Conservation (phyloP, 1,140 invertebrate species). For the Zaprionus vittiger region DNA sequence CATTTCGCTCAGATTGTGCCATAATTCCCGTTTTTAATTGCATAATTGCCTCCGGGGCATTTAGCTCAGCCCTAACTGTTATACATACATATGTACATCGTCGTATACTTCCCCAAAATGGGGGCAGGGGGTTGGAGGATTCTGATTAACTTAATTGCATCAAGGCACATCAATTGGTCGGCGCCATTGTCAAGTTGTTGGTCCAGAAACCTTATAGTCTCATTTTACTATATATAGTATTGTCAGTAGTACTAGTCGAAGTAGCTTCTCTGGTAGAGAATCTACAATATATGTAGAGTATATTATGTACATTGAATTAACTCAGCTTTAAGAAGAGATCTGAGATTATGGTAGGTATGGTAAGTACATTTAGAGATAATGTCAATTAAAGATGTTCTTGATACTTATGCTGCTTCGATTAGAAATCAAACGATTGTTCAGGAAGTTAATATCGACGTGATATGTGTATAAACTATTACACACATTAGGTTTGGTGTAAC, state of each 20-base stretch:
- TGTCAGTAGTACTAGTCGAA: not conserved
- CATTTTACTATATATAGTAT: not conserved
- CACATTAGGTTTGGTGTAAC: too few relatives aligned
- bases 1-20: not conserved
- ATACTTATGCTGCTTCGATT: too few relatives aligned
- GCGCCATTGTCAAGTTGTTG: slow-evolving; percentile 3
- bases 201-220: not conserved
- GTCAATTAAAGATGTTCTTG: too few relatives aligned
- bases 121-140: not conserved
- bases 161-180: slow-evolving; percentile 14
- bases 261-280: too few relatives aligned
- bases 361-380: not conserved
- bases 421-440: too few relatives aligned
- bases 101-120: not conserved
- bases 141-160: slow-evolving; percentile 42
- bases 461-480: too few relatives aligned
- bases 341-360: not conserved
- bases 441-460: too few relatives aligned
- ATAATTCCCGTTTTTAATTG: slow-evolving; percentile 48
- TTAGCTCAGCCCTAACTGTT: slow-evolving; percentile 23
- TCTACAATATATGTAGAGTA: too few relatives aligned
- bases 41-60: slow-evolving; percentile 44
- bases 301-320: too few relatives aligned
- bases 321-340: too few relatives aligned
- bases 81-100: not conserved